Evolutionary conservation across 2,113 vertebrate species (phyloP), one percentile per base, ranked within the genome.

Genomic region (Antigone vipio): DNA sequence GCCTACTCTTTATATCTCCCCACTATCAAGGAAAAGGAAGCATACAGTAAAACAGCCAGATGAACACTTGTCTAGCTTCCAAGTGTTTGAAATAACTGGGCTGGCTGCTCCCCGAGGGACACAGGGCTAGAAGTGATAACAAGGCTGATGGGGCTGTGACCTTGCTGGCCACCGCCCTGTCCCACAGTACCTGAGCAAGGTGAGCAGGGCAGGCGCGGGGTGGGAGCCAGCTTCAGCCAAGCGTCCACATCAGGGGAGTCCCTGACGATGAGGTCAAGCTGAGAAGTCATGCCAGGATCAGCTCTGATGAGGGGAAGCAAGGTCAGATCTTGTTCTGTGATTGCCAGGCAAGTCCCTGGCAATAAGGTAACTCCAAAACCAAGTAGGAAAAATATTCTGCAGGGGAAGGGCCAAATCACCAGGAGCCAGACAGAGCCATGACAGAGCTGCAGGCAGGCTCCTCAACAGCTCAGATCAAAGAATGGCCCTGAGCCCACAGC

Each of bases 291-390:
- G 0, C 6, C 53, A 35, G 56, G 74, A 55, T 21, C 52, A 69
- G 50, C 29, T 66, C 45, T 24, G 32, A 45, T 17, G 40, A 81
- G 50, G 63, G 34, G 2, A 64, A 20, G 59, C n/a, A 19, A 24
- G 42, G 12, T 30, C 75, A 66, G 75, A 22, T 0, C 0, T 5
- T 8, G 4, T 16, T 34, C 67, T 32, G 30, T 1, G 14, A 24
- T 3, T 3, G 4, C 60, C 47, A 55, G 67, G 27, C 23, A 34
- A 56, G 52, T 2, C 56, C 38, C 15, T 0, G 4, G 78, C 38
- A 29, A 0, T 15, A 35, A 58, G 26, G 17, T 20, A 78, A 77
- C 30, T 30, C 71, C 40, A 64, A 79, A 11, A 30, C 4, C 29
- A 80, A 68, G 81, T 16, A 52, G 29, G 32, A 6, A 60, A 32